These are phyloP conservation scores for Agrochola lychnidis DNA, from an alignment of 2,888 invertebrate species.

Conservation along the genomic window DNA sequence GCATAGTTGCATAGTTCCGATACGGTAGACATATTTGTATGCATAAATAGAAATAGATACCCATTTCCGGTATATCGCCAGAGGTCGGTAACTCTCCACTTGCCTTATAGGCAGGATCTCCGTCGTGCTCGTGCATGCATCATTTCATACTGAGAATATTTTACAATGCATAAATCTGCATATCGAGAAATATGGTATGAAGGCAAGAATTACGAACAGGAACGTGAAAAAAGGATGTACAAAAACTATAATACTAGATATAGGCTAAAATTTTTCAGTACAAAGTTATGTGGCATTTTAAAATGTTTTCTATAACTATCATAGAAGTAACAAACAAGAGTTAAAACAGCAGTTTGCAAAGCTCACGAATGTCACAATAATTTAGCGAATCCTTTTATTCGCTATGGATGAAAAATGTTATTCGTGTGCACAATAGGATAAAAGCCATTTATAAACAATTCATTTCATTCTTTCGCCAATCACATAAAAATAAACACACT, in stretches of 20 bases:
- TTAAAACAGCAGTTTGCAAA: background rate
- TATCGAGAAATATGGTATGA: slow-evolving; percentile 26
- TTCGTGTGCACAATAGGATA: slow-evolving; percentile 19
- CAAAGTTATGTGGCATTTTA: background rate
- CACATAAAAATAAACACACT: slow-evolving; percentile 13
- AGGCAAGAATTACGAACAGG: slow-evolving; percentile 27
- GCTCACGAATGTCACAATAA: background rate
- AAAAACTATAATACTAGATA: background rate
- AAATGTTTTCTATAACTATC: background rate
- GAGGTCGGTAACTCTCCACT: slow-evolving; percentile 63
- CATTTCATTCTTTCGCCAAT: slow-evolving; percentile 33
- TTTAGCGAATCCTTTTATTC: slow-evolving; percentile 6
- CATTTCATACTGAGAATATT: slow-evolving; percentile 54
- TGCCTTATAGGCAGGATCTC: slow-evolving; percentile 44
- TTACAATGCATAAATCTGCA: slow-evolving; percentile 48
- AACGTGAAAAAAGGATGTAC: slow-evolving; percentile 8
- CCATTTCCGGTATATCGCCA: slow-evolving; percentile 70
- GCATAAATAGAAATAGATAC: slow-evolving; percentile 59
- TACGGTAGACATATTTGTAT: slow-evolving; percentile 65
- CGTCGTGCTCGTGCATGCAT: slow-evolving; percentile 45
- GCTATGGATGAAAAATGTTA: slow-evolving; percentile 2
- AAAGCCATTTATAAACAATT: slow-evolving; percentile 45
- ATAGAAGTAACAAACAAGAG: background rate
- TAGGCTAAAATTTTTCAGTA: background rate
- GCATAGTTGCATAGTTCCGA: slow-evolving; percentile 58